Evolutionary conservation across 2,888 invertebrate species (phyloP), one percentile per base, ranked within the genome.

Genomic region (Halictus ligatus): DNA sequence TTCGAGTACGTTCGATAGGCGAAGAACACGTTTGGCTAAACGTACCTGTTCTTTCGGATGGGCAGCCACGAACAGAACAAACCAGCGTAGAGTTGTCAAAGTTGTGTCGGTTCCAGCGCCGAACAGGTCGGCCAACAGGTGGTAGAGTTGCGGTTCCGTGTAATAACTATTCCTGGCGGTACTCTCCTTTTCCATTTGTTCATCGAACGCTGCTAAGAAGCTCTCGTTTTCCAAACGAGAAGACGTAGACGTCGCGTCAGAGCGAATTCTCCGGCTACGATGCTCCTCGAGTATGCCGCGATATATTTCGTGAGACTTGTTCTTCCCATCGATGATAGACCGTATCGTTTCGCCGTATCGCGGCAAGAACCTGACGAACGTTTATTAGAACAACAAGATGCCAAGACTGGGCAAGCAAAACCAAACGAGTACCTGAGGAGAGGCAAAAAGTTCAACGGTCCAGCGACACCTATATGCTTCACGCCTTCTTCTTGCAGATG

Each of bases 101-200:
- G 98, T 97, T 0, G 98, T 98, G 92, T 98, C 98, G 77, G 98
- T 96, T 7, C 98, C 98, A 21, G 98, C 98, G 0, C 98, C 98
- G 93, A 98, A 98, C 93, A 98, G 96, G 95, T 98, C 98, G 5
- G 97, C 97, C 84, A 98, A 94, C 48, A 98, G 95, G 94, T 97
- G 98, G 89, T 97, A 95, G 92, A 98, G 95, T 93, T 98, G 98
- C 79, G 96, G 96, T 89, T 96, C 96, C 25, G 96, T 96, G 93
- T 97, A 97, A 89, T 96, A 96, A 7, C 94, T 93, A 10, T 95
- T 95, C 71, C 96, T 96, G 2, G 94, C 93, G 0, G 2, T 12
- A 0, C 58, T 40, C 18, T 29, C 67, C 18, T 43, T 83, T 29
- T 67, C 77, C 87, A 97, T 96, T 93, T 97, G 97, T 29, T 95